Percentiles rank a stretch among this genome's conserved stretches.
phyloP scores from a whole-genome alignment of 2,888 invertebrate genomes.

The Taphrorychus bicolor region DNA sequence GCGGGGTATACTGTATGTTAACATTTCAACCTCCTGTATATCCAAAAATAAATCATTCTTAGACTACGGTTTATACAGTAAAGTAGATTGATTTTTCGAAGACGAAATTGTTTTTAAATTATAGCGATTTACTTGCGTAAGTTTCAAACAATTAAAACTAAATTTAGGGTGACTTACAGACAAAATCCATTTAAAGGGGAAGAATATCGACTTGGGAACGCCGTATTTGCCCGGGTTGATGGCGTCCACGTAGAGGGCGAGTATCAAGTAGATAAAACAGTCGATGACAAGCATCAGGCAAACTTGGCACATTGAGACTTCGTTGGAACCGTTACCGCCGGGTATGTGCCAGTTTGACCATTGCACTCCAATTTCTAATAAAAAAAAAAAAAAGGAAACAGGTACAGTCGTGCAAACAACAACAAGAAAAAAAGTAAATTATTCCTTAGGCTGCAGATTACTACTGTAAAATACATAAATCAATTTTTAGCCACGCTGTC shows the following conservation, averaged over 20 bases:
- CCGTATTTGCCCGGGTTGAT: slow-evolving; percentile 68
- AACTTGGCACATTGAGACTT: slow-evolving; percentile 55
- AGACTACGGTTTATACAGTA: too few relatives aligned
- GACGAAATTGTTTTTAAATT: not conserved
- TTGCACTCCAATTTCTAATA: slow-evolving; percentile 60
- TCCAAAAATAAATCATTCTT: too few relatives aligned
- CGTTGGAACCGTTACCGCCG: slow-evolving; percentile 51
- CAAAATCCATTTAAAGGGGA: slow-evolving; percentile 39
- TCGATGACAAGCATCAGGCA: slow-evolving; percentile 63
- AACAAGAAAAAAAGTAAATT: too few relatives aligned
- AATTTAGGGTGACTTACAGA: slow-evolving; percentile 43
- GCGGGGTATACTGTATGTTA: too few relatives aligned
- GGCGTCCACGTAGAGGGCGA: slow-evolving; percentile 69
- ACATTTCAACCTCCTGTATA: too few relatives aligned
- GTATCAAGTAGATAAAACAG: slow-evolving; percentile 61
- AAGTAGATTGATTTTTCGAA: too few relatives aligned
- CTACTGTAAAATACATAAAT: too few relatives aligned
- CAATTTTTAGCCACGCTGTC: too few relatives aligned
- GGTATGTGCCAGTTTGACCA: slow-evolving; percentile 60
- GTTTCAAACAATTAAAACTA: not conserved
- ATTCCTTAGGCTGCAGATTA: too few relatives aligned
- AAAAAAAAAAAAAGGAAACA: too few relatives aligned
- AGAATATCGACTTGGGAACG: slow-evolving; percentile 63
- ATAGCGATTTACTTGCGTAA: not conserved
- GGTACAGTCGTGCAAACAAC: too few relatives aligned